Conservation (phyloP, 2,797 vertebrate genomes). For the Arrhamphus sclerolepis region DNA sequence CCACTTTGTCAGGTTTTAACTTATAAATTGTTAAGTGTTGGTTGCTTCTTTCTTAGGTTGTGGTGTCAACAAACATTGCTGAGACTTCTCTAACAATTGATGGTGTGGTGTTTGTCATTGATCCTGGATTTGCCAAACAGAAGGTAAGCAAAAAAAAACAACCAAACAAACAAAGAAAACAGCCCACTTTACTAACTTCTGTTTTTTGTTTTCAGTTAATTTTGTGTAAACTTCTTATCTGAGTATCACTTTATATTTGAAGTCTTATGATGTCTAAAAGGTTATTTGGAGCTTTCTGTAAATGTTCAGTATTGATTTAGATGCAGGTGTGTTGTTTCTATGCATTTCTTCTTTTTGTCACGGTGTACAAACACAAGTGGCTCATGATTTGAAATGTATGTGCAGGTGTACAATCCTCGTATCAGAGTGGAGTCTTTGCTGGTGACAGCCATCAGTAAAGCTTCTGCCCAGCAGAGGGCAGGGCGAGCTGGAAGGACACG, state of each 20-base stretch:
- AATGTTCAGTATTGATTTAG: too few species aligned
- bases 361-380: background rate
- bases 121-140: constrained; percentile 99
- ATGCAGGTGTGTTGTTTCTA: too few species aligned
- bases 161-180: too few species aligned
- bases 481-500: constrained; percentile 96
- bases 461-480: constrained; percentile 97
- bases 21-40: background rate
- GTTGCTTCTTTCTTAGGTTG: constrained; percentile 82
- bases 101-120: constrained; percentile 98
- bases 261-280: too few species aligned
- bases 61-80: constrained; percentile 98
- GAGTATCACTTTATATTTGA: too few species aligned
- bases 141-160: constrained; percentile 87
- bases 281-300: too few species aligned
- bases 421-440: constrained; percentile 97
- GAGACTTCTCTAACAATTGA: constrained; percentile 99
- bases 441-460: constrained; percentile 98
- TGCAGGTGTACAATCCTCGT: constrained; percentile 96
- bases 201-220: too few species aligned
- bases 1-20: background rate
- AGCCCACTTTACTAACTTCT: too few species aligned
- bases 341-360: background rate
- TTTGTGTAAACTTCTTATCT: too few species aligned
- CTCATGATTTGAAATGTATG: constrained; percentile 23